Conservation (phyloP, 2,113 vertebrate genomes). For the Zeus faber region DNA sequence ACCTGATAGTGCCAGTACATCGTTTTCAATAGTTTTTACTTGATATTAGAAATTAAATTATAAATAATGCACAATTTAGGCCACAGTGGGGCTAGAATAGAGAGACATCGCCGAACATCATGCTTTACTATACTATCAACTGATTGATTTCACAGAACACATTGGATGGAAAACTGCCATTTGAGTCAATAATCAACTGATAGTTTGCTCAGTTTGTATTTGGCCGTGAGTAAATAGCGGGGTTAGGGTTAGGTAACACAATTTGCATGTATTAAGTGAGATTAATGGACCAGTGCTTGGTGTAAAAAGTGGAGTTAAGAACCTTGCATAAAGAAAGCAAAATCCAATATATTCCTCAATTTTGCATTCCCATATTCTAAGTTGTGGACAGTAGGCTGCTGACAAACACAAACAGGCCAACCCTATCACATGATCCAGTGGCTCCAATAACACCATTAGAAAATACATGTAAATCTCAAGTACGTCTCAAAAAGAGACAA, state of each 20-base stretch:
- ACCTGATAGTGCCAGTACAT: not conserved
- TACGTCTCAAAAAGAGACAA: not conserved
- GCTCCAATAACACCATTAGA: too few relatives aligned
- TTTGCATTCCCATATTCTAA: conserved; percentile 14
- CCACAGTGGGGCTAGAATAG: too few relatives aligned
- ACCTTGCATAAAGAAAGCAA: not conserved
- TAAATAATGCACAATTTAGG: too few relatives aligned
- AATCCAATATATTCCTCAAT: not conserved
- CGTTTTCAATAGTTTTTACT: not conserved
- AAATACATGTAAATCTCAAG: not conserved
- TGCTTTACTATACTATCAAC: too few relatives aligned
- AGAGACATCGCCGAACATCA: too few relatives aligned
- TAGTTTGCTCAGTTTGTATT: not conserved
- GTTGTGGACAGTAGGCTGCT: conserved; percentile 2
- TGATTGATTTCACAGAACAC: too few relatives aligned
- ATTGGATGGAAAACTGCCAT: too few relatives aligned
- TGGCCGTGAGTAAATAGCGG: not conserved
- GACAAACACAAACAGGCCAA: not conserved
- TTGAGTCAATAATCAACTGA: not conserved
- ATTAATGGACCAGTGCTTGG: not conserved
- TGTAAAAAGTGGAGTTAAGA: not conserved
- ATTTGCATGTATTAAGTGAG: not conserved
- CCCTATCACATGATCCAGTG: not conserved
- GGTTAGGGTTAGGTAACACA: too few relatives aligned
- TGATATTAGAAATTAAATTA: too few relatives aligned